Conservation (phyloP, 1,140 invertebrate species). For the Brachionus koreanus region DNA sequence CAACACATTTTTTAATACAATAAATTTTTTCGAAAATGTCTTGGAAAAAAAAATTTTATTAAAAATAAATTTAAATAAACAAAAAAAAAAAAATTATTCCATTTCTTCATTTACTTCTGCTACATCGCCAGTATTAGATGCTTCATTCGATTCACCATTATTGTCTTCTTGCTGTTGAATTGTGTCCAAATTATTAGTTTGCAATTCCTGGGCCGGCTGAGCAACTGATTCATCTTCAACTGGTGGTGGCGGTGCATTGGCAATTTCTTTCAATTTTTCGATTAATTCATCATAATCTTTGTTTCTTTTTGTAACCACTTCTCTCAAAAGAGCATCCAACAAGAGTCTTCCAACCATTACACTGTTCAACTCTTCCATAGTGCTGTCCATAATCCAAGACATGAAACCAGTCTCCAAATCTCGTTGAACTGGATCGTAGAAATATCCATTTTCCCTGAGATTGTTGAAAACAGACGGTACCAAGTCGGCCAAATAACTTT, state of each 20-base stretch:
- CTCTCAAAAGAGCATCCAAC: slow-evolving; percentile 64
- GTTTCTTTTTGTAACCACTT: slow-evolving; percentile 48
- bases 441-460: slow-evolving; percentile 70
- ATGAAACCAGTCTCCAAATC: slow-evolving; percentile 71
- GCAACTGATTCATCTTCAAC: background rate
- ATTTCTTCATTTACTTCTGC: background rate
- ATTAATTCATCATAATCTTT: background rate
- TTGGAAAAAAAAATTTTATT: no score
- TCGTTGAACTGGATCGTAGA: slow-evolving; percentile 68
- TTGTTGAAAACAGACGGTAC: slow-evolving; percentile 76
- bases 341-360: slow-evolving; percentile 73
- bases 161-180: background rate
- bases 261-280: background rate
- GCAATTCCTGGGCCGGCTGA: background rate
- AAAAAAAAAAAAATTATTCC: background rate
- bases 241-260: background rate
- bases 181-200: background rate
- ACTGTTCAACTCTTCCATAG: slow-evolving; percentile 71
- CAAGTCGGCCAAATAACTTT: slow-evolving; percentile 76
- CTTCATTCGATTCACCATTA: background rate
- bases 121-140: background rate
- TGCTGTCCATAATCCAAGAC: slow-evolving; percentile 80
- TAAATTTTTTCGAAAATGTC: no score
- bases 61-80: background rate
- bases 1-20: no score